A percentile compares a stretch with the other conserved stretches of the same genome.
These are phyloP conservation scores for Cryptomyrus ogoouensis DNA, from an alignment of 2,113 vertebrate species.

Conservation along the genomic window DNA sequence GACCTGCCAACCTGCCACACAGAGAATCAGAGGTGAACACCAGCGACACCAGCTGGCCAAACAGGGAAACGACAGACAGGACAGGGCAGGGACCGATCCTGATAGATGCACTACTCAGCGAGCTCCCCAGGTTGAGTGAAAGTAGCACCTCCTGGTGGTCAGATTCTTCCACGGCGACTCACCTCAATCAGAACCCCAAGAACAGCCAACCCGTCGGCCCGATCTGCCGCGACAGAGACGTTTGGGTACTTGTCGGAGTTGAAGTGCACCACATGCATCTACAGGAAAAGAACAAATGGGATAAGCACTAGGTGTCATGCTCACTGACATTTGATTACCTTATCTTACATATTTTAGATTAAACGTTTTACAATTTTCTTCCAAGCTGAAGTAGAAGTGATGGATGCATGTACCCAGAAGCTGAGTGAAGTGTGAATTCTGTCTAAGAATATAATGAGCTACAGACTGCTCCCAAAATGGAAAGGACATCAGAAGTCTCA, in stretches of 20 bases:
- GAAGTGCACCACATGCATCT: slow-evolving; percentile 87
- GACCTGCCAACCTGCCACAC: slow-evolving; percentile 72
- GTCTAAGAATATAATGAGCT: not conserved
- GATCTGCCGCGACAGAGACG: slow-evolving; percentile 66
- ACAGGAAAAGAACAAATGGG: slow-evolving; percentile 22
- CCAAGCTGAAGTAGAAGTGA: not conserved
- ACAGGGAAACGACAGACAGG: not conserved
- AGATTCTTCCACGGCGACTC: slow-evolving; percentile 30
- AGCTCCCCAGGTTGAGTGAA: not conserved
- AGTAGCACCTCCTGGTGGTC: not conserved
- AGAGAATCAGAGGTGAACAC: not conserved
- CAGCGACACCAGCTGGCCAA: not conserved
- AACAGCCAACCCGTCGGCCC: slow-evolving; percentile 80
- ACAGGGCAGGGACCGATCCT: not conserved
- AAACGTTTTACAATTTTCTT: not conserved
- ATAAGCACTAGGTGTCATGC: not conserved
- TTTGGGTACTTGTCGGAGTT: slow-evolving; percentile 83
- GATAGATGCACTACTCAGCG: not conserved
- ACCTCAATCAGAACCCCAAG: slow-evolving; percentile 87
- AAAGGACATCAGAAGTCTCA: not conserved
- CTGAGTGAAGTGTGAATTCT: not conserved
- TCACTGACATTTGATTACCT: not conserved
- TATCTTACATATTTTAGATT: not conserved
- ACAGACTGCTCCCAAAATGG: not conserved
- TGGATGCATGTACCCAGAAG: not conserved